Conservation (phyloP, 2,113 vertebrate genomes). For the Onychostruthus taczanowskii region DNA sequence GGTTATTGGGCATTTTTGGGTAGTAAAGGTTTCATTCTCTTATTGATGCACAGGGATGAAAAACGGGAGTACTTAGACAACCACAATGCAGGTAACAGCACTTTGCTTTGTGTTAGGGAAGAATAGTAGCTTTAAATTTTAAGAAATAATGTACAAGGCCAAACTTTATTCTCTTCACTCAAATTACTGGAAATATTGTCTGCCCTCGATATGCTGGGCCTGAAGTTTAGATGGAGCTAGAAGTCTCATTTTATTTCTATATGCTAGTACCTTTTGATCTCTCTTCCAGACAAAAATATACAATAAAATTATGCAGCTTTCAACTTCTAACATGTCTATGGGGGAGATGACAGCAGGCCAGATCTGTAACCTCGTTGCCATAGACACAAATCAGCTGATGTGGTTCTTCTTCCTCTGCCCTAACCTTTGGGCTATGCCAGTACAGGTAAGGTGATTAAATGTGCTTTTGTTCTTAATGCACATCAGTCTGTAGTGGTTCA, state of each 20-base stretch:
- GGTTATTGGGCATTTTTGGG: background rate
- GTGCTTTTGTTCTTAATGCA: background rate
- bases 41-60: background rate
- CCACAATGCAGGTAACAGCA: background rate
- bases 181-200: background rate
- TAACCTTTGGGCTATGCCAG: slow-evolving; percentile 98
- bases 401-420: slow-evolving; percentile 99
- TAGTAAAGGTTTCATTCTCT: background rate
- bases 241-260: background rate
- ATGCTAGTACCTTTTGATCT: background rate
- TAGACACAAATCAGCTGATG: slow-evolving; percentile 98
- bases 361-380: slow-evolving; percentile 97
- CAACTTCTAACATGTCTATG: slow-evolving; percentile 98
- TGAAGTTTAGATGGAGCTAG: background rate
- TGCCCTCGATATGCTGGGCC: background rate
- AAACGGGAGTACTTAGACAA: background rate
- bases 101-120: background rate
- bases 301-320: slow-evolving; percentile 97
- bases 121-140: background rate
- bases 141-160: background rate
- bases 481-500: background rate
- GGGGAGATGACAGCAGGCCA: slow-evolving; percentile 94
- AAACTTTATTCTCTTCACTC: background rate
- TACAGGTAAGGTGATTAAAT: slow-evolving; percentile 82
- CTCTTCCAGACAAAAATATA: slow-evolving; percentile 93